These are phyloP conservation scores for Holothuria glaberrima DNA, from an alignment of 35 echinoderm and acorn worm species.

Conservation along the genomic window DNA sequence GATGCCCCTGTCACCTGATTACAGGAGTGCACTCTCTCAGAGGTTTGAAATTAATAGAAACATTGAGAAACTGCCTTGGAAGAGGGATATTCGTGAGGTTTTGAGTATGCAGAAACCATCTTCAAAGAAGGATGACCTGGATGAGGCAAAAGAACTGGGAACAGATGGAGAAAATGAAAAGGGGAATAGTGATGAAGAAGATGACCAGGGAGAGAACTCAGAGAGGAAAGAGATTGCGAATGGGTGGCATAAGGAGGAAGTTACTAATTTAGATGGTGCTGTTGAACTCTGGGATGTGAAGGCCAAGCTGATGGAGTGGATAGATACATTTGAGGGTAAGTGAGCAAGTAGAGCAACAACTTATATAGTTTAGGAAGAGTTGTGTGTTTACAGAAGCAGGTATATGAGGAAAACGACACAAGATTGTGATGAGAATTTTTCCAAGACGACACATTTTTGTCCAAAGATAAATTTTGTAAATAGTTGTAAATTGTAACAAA, in stretches of 20 bases:
- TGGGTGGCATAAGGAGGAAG: neutral
- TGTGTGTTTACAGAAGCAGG: neutral
- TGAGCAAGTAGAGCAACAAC: too few relatives aligned
- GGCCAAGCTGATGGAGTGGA: slow-evolving; percentile 75
- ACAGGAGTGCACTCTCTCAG: neutral
- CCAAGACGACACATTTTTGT: too few relatives aligned
- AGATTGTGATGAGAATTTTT: too few relatives aligned
- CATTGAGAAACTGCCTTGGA: neutral
- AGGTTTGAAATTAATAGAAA: neutral
- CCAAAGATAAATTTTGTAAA: too few relatives aligned
- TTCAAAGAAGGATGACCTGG: neutral
- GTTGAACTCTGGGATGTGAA: slow-evolving; percentile 75
- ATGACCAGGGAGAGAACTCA: too few relatives aligned
- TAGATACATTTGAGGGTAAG: slow-evolving; percentile 61
- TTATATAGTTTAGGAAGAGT: too few relatives aligned
- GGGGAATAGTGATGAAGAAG: too few relatives aligned
- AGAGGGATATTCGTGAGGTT: neutral
- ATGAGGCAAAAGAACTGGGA: too few relatives aligned
- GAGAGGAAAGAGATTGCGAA: too few relatives aligned
- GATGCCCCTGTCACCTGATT: neutral
- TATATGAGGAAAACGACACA: too few relatives aligned
- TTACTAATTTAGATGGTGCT: slow-evolving; percentile 73
- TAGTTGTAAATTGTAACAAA: too few relatives aligned
- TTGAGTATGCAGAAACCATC: neutral
- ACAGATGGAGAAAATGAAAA: too few relatives aligned